Conservation (phyloP, 1,140 invertebrate genomes). For the Physella acuta region DNA sequence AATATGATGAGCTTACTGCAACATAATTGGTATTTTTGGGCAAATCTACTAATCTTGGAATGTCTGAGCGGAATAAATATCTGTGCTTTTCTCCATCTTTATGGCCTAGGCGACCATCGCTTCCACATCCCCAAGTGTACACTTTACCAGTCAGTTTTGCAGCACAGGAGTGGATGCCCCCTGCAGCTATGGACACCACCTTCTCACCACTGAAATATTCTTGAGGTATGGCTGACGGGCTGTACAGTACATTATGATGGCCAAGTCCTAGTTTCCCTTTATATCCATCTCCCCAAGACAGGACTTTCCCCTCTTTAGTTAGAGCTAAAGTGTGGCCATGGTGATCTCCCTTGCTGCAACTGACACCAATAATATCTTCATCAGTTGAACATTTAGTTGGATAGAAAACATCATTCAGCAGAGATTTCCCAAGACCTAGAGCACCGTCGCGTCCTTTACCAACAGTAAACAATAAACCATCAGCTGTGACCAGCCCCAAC, state of each 20-base stretch:
- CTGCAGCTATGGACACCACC: conserved; percentile 85
- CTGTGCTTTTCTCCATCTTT: conserved; percentile 67
- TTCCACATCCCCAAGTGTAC: conserved; percentile 91
- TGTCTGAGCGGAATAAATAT: conserved; percentile 39
- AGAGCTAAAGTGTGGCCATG: conserved; percentile 39
- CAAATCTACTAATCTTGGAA: conserved; percentile 34
- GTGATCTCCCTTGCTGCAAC: conserved; percentile 42
- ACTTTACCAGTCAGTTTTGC: conserved; percentile 85
- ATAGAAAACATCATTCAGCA: conserved; percentile 62
- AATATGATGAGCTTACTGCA: conserved; percentile 36
- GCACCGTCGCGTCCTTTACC: conserved; percentile 88
- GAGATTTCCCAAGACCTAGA: conserved; percentile 79
- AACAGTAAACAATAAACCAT: conserved; percentile 72
- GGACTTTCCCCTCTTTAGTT: conserved; percentile 27
- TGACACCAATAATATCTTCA: conserved; percentile 22
- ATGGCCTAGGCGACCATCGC: conserved; percentile 87
- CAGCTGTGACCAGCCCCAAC: conserved; percentile 71
- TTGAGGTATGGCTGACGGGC: conserved; percentile 70
- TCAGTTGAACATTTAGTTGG: not conserved
- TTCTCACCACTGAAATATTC: conserved; percentile 79
- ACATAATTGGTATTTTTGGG: not conserved
- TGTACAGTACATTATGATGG: conserved; percentile 65
- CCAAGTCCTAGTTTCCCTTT: conserved; percentile 38
- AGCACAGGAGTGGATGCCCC: conserved; percentile 88
- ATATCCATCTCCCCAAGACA: conserved; percentile 37